Percentiles rank a stretch among this genome's conserved stretches.
These are phyloP conservation scores for Ptilorrhoa leucosticta DNA, from an alignment of 2,113 vertebrate genomes.

Conservation along the genomic window DNA sequence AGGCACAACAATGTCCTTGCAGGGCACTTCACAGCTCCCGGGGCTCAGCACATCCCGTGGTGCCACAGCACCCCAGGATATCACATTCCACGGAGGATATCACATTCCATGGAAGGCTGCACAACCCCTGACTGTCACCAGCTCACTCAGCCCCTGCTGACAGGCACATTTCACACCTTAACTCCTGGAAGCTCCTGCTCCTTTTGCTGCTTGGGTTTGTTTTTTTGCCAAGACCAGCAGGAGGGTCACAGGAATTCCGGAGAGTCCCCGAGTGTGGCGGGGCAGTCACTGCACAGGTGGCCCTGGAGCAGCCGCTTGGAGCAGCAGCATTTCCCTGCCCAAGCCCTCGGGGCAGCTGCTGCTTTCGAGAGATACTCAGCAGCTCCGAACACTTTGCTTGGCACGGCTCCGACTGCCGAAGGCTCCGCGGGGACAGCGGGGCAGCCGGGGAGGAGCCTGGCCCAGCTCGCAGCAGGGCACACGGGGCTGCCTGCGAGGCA, in stretches of 20 bases:
- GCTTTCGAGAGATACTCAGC: constrained; percentile 37
- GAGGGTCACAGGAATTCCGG: background rate
- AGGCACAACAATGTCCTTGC: background rate
- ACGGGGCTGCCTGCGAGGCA: background rate
- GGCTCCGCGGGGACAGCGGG: background rate
- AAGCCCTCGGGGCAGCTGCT: background rate
- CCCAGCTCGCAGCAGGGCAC: background rate
- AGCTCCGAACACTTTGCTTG: constrained; percentile 16
- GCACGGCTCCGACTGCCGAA: background rate
- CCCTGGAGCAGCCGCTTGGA: background rate
- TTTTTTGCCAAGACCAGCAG: background rate
- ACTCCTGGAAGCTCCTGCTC: background rate
- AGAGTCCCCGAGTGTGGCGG: background rate
- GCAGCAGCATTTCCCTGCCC: background rate
- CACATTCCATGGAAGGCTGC: background rate
- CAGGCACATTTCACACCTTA: background rate
- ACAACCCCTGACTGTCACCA: background rate
- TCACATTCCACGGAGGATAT: background rate
- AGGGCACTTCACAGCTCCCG: background rate
- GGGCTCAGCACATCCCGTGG: background rate
- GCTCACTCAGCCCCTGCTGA: background rate
- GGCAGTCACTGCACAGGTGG: background rate
- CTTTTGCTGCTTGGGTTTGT: background rate
- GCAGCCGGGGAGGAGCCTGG: background rate
- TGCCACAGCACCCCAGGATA: background rate